Percentiles rank a stretch among this genome's conserved stretches.
Evolutionary conservation across 2,888 invertebrate species (phyloP).

Genomic region (Creontiades dilutus): DNA sequence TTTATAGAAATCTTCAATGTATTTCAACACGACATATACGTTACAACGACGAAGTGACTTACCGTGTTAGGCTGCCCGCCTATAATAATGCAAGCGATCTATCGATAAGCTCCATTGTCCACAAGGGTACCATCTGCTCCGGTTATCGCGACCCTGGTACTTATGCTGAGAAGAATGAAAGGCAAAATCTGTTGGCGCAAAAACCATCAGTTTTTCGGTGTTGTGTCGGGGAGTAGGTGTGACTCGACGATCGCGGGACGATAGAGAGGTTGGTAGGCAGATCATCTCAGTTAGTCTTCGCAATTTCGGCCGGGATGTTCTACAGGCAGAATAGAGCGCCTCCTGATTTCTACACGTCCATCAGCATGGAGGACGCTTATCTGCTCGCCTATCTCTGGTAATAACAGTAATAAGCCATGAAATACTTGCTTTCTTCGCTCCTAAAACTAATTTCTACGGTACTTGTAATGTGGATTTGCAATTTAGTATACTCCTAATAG

Average conservation of each 20-base stretch:
- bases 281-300: neutral
- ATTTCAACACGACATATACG: no score
- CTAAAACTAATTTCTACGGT: no score
- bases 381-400: constrained; percentile 21
- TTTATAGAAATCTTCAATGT: no score
- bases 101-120: constrained; percentile 9
- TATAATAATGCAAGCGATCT: neutral
- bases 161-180: neutral
- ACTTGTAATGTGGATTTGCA: no score
- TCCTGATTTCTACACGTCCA: constrained; percentile 6
- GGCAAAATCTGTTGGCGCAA: neutral
- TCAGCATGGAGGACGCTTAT: constrained; percentile 29
- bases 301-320: neutral
- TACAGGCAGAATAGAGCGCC: constrained; percentile 26
- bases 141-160: constrained; percentile 4
- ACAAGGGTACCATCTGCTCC: constrained; percentile 11
- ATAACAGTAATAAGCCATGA: no score
- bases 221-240: neutral
- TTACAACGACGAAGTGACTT: no score
- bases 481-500: no score
- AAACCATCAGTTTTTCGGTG: neutral
- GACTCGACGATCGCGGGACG: neutral
- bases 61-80: neutral
- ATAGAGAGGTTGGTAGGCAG: neutral
- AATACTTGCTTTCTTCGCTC: no score